These are phyloP conservation scores for Strigamia maritima DNA, from an alignment of 2,888 invertebrate species.

Conservation along the genomic window DNA sequence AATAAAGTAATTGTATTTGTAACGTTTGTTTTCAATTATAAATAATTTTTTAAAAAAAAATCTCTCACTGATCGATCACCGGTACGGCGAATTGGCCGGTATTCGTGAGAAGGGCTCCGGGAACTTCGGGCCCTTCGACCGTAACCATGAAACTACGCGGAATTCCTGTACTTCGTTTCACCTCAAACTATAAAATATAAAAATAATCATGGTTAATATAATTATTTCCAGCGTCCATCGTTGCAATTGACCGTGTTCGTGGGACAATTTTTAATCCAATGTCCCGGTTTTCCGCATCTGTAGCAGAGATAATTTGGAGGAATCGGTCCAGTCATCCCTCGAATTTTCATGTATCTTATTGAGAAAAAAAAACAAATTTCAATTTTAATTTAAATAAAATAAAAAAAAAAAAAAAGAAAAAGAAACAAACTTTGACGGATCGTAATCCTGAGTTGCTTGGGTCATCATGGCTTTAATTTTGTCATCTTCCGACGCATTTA, in stretches of 20 bases:
- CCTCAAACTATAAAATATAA: conserved; percentile 58
- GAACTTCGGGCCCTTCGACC: conserved; percentile 82
- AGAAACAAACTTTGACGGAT: conserved; percentile 84
- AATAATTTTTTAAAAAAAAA: too few relatives aligned
- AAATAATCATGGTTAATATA: too few relatives aligned
- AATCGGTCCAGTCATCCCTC: conserved; percentile 82
- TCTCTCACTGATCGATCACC: conserved; percentile 75
- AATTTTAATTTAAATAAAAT: neutral
- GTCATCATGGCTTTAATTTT: conserved; percentile 97
- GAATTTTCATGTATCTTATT: conserved; percentile 82
- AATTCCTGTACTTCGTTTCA: conserved; percentile 94
- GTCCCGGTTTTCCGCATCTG: conserved; percentile 90
- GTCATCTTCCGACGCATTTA: conserved; percentile 93
- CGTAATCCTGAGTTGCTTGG: conserved; percentile 94
- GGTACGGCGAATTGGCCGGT: conserved; percentile 84
- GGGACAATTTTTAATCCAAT: conserved; percentile 97
- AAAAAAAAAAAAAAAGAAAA: conserved; percentile 42
- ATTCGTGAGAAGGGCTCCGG: conserved; percentile 87
- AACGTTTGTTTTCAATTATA: conserved; percentile 46
- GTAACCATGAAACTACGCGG: conserved; percentile 93
- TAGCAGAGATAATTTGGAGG: conserved; percentile 90
- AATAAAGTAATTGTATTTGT: conserved; percentile 52
- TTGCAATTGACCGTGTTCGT: conserved; percentile 58
- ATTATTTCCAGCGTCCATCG: too few relatives aligned
- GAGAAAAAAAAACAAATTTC: conserved; percentile 37